Base-by-base conservation (phyloP, 2,113 vertebrate genomes). In the Rostratula benghalensis region DNA sequence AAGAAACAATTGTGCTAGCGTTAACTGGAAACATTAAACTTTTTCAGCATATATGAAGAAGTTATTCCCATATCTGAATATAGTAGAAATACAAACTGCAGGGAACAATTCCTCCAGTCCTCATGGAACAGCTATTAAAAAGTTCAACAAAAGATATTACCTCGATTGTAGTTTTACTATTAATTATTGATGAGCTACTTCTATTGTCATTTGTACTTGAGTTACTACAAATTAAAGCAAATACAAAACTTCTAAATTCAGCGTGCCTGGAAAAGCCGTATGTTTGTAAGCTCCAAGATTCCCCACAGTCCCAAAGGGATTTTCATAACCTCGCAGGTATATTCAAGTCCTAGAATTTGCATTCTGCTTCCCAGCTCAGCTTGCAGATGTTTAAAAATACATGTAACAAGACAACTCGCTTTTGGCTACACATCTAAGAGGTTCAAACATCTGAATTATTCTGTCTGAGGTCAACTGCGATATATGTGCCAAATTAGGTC, bases 361-460 rank as follows among this genome's bases (percentile, higher is more conserved):
- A 94, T 94, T 91, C 83, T 87, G 48, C 76, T 94, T 93, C 67
- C 63, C 43, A 7, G 80, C 59, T 94, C 92, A 91, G 65, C 93
- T 94, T 96, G 84, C 87, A 93, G 69, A 87, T 95, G 84, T 97
- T 97, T 97, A 97, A 96, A 97, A 97, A 97, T 96, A 93, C 87
- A 96, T 97, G 94, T 88, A 94, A 89, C 83, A 65, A 94, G 94
- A 96, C 92, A 96, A 95, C 83, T 97, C 8, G 53, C 92, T 95
- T 96, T 97, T 97, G 96, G 95, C 93, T 96, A 94, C 90, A 92
- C 56, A 93, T 94, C 96, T 97, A 90, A 97, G 95, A 89, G 67
- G 67, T 87, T 97, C 85, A 94, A 95, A 94, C 88, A 92, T 84
- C 82, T 96, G 95, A 97, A 96, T 97, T 97, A 97, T 97, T 97